Evolutionary conservation across 2,113 vertebrate species (phyloP), one percentile per base, ranked within the genome.

Genomic region (Apteryx owenii): DNA sequence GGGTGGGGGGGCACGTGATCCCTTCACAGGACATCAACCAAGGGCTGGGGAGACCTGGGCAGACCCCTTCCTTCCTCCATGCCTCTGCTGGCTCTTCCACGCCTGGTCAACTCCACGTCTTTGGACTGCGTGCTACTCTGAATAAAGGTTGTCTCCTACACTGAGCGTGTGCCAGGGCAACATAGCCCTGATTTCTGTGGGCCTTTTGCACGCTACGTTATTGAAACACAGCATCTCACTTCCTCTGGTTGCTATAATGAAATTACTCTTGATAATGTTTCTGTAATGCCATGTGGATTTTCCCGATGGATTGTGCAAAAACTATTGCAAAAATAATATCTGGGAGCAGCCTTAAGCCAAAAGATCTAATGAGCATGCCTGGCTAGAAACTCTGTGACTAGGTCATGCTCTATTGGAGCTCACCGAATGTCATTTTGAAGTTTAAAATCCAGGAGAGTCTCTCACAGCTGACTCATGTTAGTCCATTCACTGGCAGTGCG

Each of bases 381-480:
- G 90, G 8, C 18, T 85, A 16, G 61, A 81, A 62, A 61, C 10
- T 28, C 2, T 0, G 17, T 31, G 31, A 3, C 15, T 61, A 29
- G 28, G 11, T 66, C 50, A 77, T 85, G 85, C 62, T 72, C 48
- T 65, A 26, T 3, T 87, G 75, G 38, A 61, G 61, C 5, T 19
- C 40, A 58, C 16, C 1, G 10, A 44, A n/a, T 0, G 0, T 2
- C 0, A 4, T 69, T 82, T 80, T 17, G 36, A 82, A 84, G 19
- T 44, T 65, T 84, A 56, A 89, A 77, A 46, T 33, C 18, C 36
- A 77, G 12, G 0, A 1, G 56, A 84, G 8, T 20, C 33, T 83
- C 25, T 86, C 25, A 40, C 10, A 1, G 0, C 53, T 31, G 42
- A 5, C 19, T 88, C 12, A 17, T 0, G 0, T 46, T 70, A 31